Base-by-base conservation (phyloP, 2,113 vertebrate genomes). In the Gavia stellata region DNA sequence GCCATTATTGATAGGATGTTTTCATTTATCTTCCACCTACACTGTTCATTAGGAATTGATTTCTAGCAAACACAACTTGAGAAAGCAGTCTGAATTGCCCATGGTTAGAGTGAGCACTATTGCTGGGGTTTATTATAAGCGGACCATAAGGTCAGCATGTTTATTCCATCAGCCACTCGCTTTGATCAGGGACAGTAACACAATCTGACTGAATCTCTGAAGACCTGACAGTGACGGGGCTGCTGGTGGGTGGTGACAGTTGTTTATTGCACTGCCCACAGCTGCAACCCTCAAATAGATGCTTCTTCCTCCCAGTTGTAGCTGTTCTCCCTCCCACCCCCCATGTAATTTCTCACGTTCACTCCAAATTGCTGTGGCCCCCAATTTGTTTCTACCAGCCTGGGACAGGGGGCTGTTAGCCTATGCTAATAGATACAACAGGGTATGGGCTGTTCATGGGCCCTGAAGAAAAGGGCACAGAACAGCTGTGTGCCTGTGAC, bases 1-100 rank as follows among this genome's bases (percentile, higher is more conserved):
- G 47, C 31, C 42, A 36, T 63, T n/a, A 89, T 88, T 52, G 71
- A 80, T 66, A 50, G 73, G 73, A 87, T 53, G 19, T 92, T 96
- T 94, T 86, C 52, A 71, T 67, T 88, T 86, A 42, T 92, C 44
- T 86, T 91, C 47, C 47, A 44, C n/a, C 86, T 74, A 36, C 29
- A 10, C 49, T 81, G 55, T 71, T 94, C 82, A 75, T 90, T 90
- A 94, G 61, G 72, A 86, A 88, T 78, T 79, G 50, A 94, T 79
- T 93, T 91, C 53, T 62, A 93, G 40, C 71, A 90, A 90, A 14
- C 17, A 45, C 14, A 59, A 6, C 53, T 81, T 49, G n/a, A 63
- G 65, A 44, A 58, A 74, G 38, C 29, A 65, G 33, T 16, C 21
- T 84, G 75, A 67, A 49, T 23, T 86, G 34, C n/a, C 40, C 14